Evolutionary conservation across 2,888 invertebrate genomes (phyloP), one percentile per base, ranked within the genome.

Genomic region (Pharmacophagus antenor): DNA sequence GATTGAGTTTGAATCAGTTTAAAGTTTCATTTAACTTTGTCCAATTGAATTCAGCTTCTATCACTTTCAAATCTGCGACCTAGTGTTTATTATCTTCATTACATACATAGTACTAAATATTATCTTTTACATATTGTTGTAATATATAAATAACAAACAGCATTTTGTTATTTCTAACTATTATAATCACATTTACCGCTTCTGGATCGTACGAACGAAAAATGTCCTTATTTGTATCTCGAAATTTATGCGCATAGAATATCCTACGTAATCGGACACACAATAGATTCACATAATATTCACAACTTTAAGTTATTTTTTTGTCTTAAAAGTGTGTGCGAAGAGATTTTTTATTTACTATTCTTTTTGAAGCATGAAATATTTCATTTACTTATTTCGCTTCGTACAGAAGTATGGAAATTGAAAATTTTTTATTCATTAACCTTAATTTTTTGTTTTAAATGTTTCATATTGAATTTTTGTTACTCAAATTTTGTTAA

Each of bases 221-320:
- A 41, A 25, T 61, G 48, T 61, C 61, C 61, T 42, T 56, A n/a
- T 49, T 46, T 60, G 49, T 22, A 56, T 46, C 48, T 5, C 37
- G 42, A 42, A 56, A 61, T 56, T 56, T 56, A 56, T 61, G 52
- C 56, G 25, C 56, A 61, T 56, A 48, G 52, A 61, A 47, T 48
- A 61, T 61, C 20, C 56, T 61, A 52, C 52, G 56, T 56, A 53
- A 61, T 56, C 52, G 41, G 41, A 46, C 31, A 48, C 37, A 56
- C 20, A 31, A 58, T 37, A 52, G 31, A 31, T 49, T 55, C 21
- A 50, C 25, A 61, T 17, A 46, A 37, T 37, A 52, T 51, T 20
- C 60, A 61, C 55, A 54, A 31, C 50, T 60, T 49, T 46, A 41
- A 41, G 41, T 20, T 31, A n/a, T 47, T 58, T 61, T 56, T 48